Percentiles rank a stretch among this genome's conserved stretches.
These are phyloP conservation scores for Pantala flavescens DNA, from an alignment of 1,140 invertebrate genomes.

Conservation along the genomic window DNA sequence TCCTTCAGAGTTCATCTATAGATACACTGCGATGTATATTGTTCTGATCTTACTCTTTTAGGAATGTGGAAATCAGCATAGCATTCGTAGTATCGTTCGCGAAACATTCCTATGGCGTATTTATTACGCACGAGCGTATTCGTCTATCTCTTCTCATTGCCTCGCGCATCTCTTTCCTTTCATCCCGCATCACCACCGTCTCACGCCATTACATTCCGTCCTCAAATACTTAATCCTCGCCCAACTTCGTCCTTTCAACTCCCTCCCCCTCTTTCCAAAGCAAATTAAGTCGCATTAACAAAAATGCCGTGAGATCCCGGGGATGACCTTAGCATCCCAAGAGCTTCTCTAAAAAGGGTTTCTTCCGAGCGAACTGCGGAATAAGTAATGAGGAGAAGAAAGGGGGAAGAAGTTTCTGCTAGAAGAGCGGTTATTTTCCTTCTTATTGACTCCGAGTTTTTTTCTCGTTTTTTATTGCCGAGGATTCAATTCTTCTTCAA, in stretches of 20 bases:
- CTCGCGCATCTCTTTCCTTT: too few species aligned
- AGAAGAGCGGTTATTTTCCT: background rate
- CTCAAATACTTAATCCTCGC: background rate
- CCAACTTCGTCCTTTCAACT: background rate
- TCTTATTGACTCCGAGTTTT: background rate
- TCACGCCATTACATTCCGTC: background rate
- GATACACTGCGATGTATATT: too few species aligned
- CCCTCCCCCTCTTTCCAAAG: background rate
- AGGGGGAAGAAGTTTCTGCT: background rate
- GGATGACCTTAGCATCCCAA: background rate
- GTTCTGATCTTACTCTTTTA: too few species aligned
- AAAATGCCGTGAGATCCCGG: background rate
- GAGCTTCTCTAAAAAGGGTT: background rate
- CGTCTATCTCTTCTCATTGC: too few species aligned
- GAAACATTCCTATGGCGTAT: too few species aligned
- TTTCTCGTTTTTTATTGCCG: background rate
- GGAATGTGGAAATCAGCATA: too few species aligned
- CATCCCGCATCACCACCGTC: background rate
- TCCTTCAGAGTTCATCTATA: too few species aligned
- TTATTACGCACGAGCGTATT: too few species aligned
- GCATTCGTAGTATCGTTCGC: too few species aligned
- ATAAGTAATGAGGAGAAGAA: background rate
- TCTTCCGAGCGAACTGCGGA: background rate
- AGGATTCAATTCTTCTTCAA: too few species aligned
- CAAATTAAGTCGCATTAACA: conserved; percentile 17